Evolutionary conservation across 2,113 vertebrate genomes (phyloP), one percentile per base, ranked within the genome.

Genomic region (Melanocharis versteri): DNA sequence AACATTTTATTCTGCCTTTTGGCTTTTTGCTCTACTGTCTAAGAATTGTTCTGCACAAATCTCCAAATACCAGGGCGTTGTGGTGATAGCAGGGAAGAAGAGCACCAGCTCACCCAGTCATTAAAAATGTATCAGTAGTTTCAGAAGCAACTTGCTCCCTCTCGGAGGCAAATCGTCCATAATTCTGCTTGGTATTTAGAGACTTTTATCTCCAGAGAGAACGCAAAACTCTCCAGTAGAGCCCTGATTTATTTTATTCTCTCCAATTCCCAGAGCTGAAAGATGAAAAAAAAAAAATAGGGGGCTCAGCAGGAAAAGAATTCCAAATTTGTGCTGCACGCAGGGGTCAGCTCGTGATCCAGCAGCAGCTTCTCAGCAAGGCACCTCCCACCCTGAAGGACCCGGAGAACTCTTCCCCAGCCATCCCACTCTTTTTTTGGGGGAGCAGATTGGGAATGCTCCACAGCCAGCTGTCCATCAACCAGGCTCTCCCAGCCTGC

Each of bases 121-220:
- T 94, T 85, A 94, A 90, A 93, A 91, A 95, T 81, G 92, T 78
- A 91, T 82, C 76, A 96, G 89, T 20, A 73, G 42, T 78, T 90
- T 91, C 89, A 62, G 81, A 78, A 93, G 64, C 71, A 62, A 51
- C 45, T 89, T 66, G 64, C 92, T 94, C 35, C 93, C 71, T 92
- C 93, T 73, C 69, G 31, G 83, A 94, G 95, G 84, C 78, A 95
- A 97, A 95, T 72, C 21, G 90, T 83, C 68, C 86, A 93, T 98
- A 94, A 90, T 96, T 96, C 91, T 82, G 61, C 93, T 92, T 78
- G 86, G 81, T 95, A 92, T 90, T 89, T 96, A 86, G 96, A 75
- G 71, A 92, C 73, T 91, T 84, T 95, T 94, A 83, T 96, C 95
- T 97, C 78, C 73, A 35, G 91, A 60, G 84, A 85, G 72, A 95